These are phyloP conservation scores for Campoplex capitator DNA, from an alignment of 2,888 invertebrate species.

Conservation along the genomic window DNA sequence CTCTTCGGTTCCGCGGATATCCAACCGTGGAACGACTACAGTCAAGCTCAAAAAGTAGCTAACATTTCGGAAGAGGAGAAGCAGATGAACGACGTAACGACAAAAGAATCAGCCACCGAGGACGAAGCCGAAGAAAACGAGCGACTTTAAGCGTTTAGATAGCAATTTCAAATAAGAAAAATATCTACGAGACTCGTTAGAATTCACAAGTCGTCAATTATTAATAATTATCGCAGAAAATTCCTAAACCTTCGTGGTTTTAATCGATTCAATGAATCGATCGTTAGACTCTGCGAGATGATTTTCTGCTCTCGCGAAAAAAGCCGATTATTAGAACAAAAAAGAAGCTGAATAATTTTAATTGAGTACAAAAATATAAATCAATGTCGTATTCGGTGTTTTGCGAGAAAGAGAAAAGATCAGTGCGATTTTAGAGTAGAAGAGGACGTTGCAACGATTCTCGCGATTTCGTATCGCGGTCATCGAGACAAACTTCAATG, in stretches of 20 bases:
- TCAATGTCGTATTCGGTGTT: slow-evolving; percentile 31
- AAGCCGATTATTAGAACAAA: not conserved
- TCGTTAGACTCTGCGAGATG: not conserved
- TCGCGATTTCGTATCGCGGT: not conserved
- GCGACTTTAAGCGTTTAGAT: slow-evolving; percentile 74
- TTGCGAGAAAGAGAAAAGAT: slow-evolving; percentile 11
- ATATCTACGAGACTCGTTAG: not conserved
- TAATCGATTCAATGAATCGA: slow-evolving; percentile 4
- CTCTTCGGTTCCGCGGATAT: slow-evolving; percentile 90
- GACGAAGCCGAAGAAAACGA: slow-evolving; percentile 80
- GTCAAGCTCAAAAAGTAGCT: slow-evolving; percentile 70
- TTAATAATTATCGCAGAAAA: not conserved
- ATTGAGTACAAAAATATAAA: slow-evolving; percentile 11
- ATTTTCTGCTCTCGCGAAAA: not conserved
- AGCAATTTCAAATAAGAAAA: slow-evolving; percentile 7
- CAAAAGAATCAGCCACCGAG: slow-evolving; percentile 67
- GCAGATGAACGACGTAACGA: slow-evolving; percentile 72
- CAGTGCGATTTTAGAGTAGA: not conserved
- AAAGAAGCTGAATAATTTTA: not conserved
- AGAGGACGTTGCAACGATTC: not conserved
- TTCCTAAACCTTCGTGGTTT: not conserved
- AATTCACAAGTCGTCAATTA: not conserved
- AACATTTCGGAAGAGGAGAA: slow-evolving; percentile 77
- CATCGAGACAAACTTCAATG: not conserved
- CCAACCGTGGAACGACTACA: slow-evolving; percentile 89